Evolutionary conservation across 2,888 invertebrate genomes (phyloP), one percentile per base, ranked within the genome.

Genomic region (Hermodice carunculata): DNA sequence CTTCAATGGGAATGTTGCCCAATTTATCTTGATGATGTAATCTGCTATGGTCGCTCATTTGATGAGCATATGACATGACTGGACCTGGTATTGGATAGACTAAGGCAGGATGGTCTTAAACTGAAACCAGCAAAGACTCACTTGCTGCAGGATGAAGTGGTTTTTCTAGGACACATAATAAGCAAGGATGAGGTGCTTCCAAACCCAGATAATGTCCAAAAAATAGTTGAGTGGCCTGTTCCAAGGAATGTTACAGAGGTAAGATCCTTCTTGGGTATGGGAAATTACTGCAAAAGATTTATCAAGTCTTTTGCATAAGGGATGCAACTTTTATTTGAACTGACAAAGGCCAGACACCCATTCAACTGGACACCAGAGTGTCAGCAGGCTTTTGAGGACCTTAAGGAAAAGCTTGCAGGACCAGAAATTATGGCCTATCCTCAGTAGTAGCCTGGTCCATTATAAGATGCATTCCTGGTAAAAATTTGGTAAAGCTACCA

Each of bases 321-420:
- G 8, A 69, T 70, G 0, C n/a, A 42, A 14, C 71, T 70, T 0
- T 37, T 76, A 19, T 48, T 51, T 24, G 48, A 73, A 29, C 60
- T 69, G 17, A 74, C 83, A n/a, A 96, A 72, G 42, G 53, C 61
- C 53, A 26, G 28, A 14, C n/a, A n/a, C n/a, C 56, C 64, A 24
- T 56, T 42, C 56, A 14, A 4, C 5, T 56, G 40, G 42, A 24
- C 37, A 19, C 24, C 11, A 14, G 26, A n/a, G n/a, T 51, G 58
- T 22, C 53, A 68, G 42, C 19, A 56, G 8, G 44, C 63, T 53
- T 52, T 70, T 51, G 22, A 40, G 31, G 24, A 37, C 4, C 44
- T 70, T 37, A 67, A 58, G 46, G 28, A 24, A 4, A 11, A 22
- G 0, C 49, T 76, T 8, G 58, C 54, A 1, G 40, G 29, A 4